Evolutionary conservation across 2,113 vertebrate species (phyloP).

Genomic region (Cheilinus undulatus): DNA sequence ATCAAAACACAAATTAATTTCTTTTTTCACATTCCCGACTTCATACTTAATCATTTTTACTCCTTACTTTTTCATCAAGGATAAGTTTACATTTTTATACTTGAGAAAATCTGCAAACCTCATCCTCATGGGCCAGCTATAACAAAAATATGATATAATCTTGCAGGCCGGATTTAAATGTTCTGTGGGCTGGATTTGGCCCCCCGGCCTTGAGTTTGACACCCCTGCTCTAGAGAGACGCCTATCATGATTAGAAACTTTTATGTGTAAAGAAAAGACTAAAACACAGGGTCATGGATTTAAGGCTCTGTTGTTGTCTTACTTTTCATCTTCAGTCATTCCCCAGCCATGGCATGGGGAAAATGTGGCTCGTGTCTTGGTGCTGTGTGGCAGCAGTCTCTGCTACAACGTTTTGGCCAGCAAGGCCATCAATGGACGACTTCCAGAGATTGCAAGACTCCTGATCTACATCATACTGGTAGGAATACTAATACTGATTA

Average conservation of each 20-base stretch:
- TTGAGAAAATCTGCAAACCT: too few relatives aligned
- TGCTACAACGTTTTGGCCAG: constrained; percentile 90
- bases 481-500: constrained; percentile 33
- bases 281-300: not conserved
- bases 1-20: too few relatives aligned
- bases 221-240: not conserved
- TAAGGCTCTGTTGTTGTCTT: not conserved
- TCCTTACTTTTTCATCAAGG: too few relatives aligned
- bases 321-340: constrained; percentile 76
- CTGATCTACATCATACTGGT: constrained; percentile 90
- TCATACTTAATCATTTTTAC: too few relatives aligned
- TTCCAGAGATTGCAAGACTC: constrained; percentile 84
- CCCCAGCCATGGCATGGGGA: constrained; percentile 90
- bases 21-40: too few relatives aligned
- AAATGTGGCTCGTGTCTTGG: constrained; percentile 89
- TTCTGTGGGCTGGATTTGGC: too few relatives aligned
- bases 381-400: constrained; percentile 88
- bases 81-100: too few relatives aligned
- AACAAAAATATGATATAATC: too few relatives aligned
- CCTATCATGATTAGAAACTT: not conserved
- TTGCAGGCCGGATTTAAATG: too few relatives aligned
- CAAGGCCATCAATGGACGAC: constrained; percentile 86
- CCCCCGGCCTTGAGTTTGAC: too few relatives aligned
- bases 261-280: not conserved
- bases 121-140: too few relatives aligned